Evolutionary conservation across 2,797 vertebrate genomes (phyloP).

Genomic region (Phataginus tricuspis): DNA sequence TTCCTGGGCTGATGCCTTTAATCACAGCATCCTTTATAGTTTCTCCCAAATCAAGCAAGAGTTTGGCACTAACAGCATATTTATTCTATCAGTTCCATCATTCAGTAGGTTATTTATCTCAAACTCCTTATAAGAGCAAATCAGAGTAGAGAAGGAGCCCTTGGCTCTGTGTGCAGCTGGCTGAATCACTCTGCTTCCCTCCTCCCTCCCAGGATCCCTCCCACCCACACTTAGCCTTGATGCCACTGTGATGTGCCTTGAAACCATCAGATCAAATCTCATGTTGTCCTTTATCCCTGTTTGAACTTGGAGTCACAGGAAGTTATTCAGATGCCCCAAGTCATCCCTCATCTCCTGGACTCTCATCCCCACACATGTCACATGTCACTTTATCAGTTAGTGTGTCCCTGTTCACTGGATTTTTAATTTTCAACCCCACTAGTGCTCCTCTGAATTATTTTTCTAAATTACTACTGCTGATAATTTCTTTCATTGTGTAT

Average conservation of each 20-base stretch:
- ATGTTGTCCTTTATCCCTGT: neutral
- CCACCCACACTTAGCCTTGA: neutral
- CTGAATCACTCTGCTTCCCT: neutral
- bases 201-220: no score
- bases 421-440: neutral
- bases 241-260: neutral
- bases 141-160: neutral
- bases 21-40: neutral
- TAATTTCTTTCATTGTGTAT: neutral
- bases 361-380: neutral
- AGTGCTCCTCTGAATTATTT: neutral
- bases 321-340: neutral
- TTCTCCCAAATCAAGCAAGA: neutral
- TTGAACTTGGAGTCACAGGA: neutral
- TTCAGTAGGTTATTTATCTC: neutral
- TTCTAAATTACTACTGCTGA: neutral
- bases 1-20: neutral
- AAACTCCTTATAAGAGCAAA: neutral
- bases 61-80: neutral
- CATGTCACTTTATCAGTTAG: neutral
- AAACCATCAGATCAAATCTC: neutral
- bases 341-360: neutral
- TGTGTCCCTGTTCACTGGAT: neutral
- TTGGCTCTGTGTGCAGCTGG: neutral
- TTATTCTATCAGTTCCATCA: neutral